These are phyloP conservation scores for Callorhinus ursinus DNA, from an alignment of 2,113 vertebrate genomes.

Conservation along the genomic window DNA sequence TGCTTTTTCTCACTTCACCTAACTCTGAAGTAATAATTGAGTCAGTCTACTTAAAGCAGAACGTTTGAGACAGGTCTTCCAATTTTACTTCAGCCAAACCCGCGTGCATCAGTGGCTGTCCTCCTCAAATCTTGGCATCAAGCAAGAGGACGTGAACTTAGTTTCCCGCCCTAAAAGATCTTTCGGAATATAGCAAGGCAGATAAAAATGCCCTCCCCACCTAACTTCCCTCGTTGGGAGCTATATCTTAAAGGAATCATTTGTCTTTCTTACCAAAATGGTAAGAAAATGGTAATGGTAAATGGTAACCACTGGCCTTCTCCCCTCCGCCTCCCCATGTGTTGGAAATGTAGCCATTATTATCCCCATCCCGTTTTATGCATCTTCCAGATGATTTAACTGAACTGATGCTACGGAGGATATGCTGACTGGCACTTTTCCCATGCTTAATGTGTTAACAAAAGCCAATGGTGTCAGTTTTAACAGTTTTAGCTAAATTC, in stretches of 20 bases:
- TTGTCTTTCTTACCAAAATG: slow-evolving; percentile 79
- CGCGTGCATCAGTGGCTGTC: slow-evolving; percentile 68
- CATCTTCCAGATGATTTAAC: slow-evolving; percentile 90
- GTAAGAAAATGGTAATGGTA: not conserved
- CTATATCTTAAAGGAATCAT: slow-evolving; percentile 59
- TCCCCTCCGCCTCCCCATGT: slow-evolving; percentile 75
- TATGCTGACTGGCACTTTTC: slow-evolving; percentile 97
- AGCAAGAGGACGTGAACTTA: slow-evolving; percentile 32
- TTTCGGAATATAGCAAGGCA: slow-evolving; percentile 30
- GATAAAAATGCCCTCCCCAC: not conserved
- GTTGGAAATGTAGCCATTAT: slow-evolving; percentile 81
- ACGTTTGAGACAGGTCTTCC: slow-evolving; percentile 81
- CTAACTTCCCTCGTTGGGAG: not conserved
- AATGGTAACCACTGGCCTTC: slow-evolving; percentile 59
- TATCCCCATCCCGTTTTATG: slow-evolving; percentile 85
- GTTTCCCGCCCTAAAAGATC: slow-evolving; percentile 26
- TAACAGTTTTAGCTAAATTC: slow-evolving; percentile 94
- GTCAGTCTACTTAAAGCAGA: slow-evolving; percentile 76
- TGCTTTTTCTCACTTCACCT: slow-evolving; percentile 77
- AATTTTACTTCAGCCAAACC: slow-evolving; percentile 74
- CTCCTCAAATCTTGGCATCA: slow-evolving; percentile 39
- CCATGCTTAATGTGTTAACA: slow-evolving; percentile 94
- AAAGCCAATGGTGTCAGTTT: slow-evolving; percentile 95
- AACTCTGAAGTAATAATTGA: slow-evolving; percentile 79
- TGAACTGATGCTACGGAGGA: slow-evolving; percentile 87